Base-by-base conservation (phyloP, 2,797 vertebrate species). In the Chiroxiphia lanceolata region DNA sequence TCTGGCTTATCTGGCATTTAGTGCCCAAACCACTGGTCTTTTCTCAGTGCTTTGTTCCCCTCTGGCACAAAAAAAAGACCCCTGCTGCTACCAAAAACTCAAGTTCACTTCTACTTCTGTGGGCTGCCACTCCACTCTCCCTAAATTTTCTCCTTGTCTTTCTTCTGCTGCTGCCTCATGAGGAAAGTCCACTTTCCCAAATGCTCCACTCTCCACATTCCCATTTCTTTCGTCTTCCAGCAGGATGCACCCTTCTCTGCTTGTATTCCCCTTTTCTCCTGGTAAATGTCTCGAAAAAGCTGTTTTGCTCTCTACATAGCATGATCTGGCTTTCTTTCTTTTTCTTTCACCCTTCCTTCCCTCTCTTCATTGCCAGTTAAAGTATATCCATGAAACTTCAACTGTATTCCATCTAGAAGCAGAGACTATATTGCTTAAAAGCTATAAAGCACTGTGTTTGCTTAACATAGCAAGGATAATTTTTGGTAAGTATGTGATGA, bases 291-390 rank as follows among this genome's bases (percentile, higher is more conserved):
- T 45, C 75, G 20, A 26, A 23, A 83, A 81, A 86, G 19, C n/a
- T 76, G 8, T 10, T 88, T 51, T 77, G 8, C 29, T 59, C 6
- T 77, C 36, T 72, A 10, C 14, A 9, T 13, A 14, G 9, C 23
- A 26, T 19, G 15, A 29, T 0, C 1, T 36, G 17, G 15, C 27
- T 83, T 81, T 23, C 25, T 81, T 65, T 57, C 29, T 83, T 54
- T 53, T 72, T 50, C 45, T 54, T 69, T 78, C 57, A 33, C 15
- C 5, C 8, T 83, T 94, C 16, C 54, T 72, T 63, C 27, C 10
- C 63, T 74, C 33, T 87, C 69, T 91, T 90, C 71, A n/a, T 70
- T 40, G 60, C 77, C 71, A 87, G 56, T 82, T 94, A 89, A 94
- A 77, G 38, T 19, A 29, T n/a, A 64, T 64, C 64, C 45, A 31